A percentile compares a stretch with the other conserved stretches of the same genome.
Evolutionary conservation across 2,888 invertebrate species (phyloP).

Genomic region (Thereva unica): DNA sequence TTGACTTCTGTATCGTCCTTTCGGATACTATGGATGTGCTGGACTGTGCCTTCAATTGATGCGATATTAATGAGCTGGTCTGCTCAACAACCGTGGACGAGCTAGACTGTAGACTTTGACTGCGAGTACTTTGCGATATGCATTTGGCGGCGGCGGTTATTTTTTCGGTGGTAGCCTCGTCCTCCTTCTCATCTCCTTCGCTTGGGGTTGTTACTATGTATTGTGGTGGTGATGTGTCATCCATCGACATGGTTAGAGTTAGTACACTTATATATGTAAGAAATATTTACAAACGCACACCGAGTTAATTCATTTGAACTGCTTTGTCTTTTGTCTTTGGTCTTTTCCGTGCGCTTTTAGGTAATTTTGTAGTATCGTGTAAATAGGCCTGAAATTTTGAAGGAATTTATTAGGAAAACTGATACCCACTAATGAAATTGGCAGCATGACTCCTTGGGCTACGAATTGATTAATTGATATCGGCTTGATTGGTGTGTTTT

Average conservation of each 20-base stretch:
- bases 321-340: too few species aligned
- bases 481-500: too few species aligned
- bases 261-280: background rate
- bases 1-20: constrained; percentile 50
- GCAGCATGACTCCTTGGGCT: too few species aligned
- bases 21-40: constrained; percentile 55
- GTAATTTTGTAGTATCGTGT: too few species aligned
- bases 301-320: constrained; percentile 11
- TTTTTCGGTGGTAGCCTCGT: constrained; percentile 35
- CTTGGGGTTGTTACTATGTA: constrained; percentile 57
- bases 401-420: too few species aligned
- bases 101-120: constrained; percentile 55
- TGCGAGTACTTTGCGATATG: constrained; percentile 51
- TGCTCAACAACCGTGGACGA: constrained; percentile 49
- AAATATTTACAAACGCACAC: background rate
- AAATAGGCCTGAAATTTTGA: too few species aligned
- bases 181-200: constrained; percentile 53
- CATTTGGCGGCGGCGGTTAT: constrained; percentile 44
- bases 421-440: too few species aligned
- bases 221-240: constrained; percentile 51
- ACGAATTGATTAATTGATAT: too few species aligned
- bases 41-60: constrained; percentile 56
- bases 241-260: constrained; percentile 44
- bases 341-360: too few species aligned
- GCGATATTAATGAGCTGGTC: constrained; percentile 55